Base-by-base conservation (phyloP, 2,113 vertebrate genomes). In the Bufo bufo region DNA sequence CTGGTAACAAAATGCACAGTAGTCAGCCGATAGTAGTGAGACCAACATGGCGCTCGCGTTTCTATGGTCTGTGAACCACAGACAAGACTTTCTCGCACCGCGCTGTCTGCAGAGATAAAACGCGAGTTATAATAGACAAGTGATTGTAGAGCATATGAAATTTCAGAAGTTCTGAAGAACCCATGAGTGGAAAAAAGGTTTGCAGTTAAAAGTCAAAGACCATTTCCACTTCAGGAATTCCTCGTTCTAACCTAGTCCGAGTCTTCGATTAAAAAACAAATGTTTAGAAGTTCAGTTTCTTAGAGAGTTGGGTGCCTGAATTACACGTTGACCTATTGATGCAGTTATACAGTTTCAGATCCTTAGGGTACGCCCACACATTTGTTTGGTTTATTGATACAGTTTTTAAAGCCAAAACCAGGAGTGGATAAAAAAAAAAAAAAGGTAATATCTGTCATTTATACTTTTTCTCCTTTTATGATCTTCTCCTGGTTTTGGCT, bases 61-160 rank as follows among this genome's bases (percentile, higher is more conserved):
- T 78, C 50, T 78, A 78, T 54, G 77, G 50, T 78, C 50, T 54
- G 49, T 78, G 50, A 52, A 54, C 77, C 50, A 54, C 50, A 56
- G 50, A 78, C 77, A 78, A 78, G 50, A 12, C 77, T 23, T 14
- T 23, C 77, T 78, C 19, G n/a, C 50, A 54, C 20, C 0, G 82
- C 61, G 0, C 47, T 16, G 12, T 9, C 47, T 17, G 47, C 43
- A 69, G 8, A 84, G 47, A 75, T 75, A 10, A 84, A 58, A 59
- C 16, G 1, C 77, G 54, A 17, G 10, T 52, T 52, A 52, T n/a
- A 77, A 33, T 54, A n/a, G 77, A 20, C 77, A n/a, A 52, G 77
- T 56, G 56, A 78, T 56, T 78, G 74, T 19, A 49, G 71, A 43
- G 69, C 12, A 47, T 47, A 16, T 74, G 72, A 47, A 75, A 50